Conservation (phyloP, 2,888 invertebrate species). For the Enchytraeus crypticus region DNA sequence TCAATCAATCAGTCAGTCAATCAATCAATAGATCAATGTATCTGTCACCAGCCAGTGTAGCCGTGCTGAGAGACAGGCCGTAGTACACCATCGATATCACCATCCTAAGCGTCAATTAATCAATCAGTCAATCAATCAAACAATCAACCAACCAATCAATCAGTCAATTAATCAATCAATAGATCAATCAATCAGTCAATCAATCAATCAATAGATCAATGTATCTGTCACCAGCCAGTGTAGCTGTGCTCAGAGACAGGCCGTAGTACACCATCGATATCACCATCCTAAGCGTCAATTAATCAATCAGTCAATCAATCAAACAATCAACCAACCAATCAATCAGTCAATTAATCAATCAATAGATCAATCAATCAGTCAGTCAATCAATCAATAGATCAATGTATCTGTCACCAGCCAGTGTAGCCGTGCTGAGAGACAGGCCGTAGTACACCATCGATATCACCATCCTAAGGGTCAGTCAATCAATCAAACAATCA, state of each 20-base stretch:
- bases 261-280: slow-evolving; percentile 36
- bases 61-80: slow-evolving; percentile 34
- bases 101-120: slow-evolving; percentile 30
- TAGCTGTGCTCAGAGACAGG: slow-evolving; percentile 33
- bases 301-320: too few species aligned
- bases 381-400: too few species aligned
- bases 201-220: too few species aligned
- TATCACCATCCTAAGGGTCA: slow-evolving; percentile 31
- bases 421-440: slow-evolving; percentile 32
- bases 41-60: slow-evolving; percentile 33
- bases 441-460: slow-evolving; percentile 36
- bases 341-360: too few species aligned
- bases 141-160: too few species aligned
- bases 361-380: too few species aligned
- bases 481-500: not conserved
- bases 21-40: too few species aligned
- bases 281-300: slow-evolving; percentile 30
- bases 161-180: too few species aligned
- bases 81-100: slow-evolving; percentile 35
- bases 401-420: slow-evolving; percentile 36
- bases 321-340: too few species aligned
- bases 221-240: slow-evolving; percentile 35
- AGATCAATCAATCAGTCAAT: too few species aligned
- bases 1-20: too few species aligned
- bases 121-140: too few species aligned